phyloP scores from a whole-genome alignment of 2,113 vertebrate species.

The Planiliza haematocheilus region DNA sequence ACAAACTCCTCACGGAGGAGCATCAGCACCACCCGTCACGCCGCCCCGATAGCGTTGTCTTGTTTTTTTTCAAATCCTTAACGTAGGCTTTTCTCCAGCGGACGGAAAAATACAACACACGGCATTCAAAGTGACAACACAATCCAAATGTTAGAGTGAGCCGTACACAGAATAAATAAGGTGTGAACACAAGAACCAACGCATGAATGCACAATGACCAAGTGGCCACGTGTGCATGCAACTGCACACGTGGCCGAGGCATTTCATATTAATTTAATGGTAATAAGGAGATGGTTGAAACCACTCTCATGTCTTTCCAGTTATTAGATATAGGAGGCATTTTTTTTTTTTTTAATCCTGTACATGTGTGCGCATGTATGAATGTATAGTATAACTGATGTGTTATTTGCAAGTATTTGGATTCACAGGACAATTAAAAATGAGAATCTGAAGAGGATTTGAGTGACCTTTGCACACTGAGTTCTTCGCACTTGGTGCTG shows the following conservation, averaged over 20 bases:
- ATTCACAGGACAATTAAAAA: not conserved
- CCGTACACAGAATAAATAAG: conserved; percentile 11
- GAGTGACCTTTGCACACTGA: conserved; percentile 11
- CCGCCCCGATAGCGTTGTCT: no score
- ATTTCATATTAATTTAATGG: conserved; percentile 41
- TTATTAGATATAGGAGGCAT: not conserved
- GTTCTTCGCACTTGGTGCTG: conserved; percentile 17
- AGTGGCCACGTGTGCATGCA: conserved; percentile 36
- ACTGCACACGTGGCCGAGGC: conserved; percentile 21
- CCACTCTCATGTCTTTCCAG: conserved; percentile 6
- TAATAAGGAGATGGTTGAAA: conserved; percentile 40
- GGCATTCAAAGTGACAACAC: not conserved
- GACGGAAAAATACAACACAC: not conserved
- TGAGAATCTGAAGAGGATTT: not conserved
- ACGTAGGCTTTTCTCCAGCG: no score
- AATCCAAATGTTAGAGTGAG: not conserved
- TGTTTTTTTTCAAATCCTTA: not conserved
- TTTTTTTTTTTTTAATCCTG: no score
- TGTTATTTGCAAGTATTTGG: no score
- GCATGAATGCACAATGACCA: conserved; percentile 39
- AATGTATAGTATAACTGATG: no score
- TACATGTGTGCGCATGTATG: no score
- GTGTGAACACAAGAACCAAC: conserved; percentile 11
- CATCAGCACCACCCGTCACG: no score
- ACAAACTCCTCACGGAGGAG: no score